phyloP scores from a whole-genome alignment of 2,888 invertebrate genomes.

The Agonopterix heracliana region DNA sequence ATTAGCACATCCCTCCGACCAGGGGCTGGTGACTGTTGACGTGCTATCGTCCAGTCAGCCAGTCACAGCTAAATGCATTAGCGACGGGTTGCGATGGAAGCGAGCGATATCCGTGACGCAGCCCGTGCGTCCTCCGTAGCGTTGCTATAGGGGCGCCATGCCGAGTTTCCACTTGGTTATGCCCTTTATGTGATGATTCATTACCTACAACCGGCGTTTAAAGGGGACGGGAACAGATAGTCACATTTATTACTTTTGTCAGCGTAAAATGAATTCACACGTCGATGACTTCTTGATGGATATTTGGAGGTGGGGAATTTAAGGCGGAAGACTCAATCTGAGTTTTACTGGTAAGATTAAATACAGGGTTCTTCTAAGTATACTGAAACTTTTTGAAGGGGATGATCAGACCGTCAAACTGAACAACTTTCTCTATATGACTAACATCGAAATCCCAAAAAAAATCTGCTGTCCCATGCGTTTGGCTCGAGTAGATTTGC shows the following conservation, averaged over 20 bases:
- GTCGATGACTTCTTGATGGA: constrained; percentile 32
- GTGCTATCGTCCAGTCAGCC: constrained; percentile 40
- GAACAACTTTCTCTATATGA: too few species aligned
- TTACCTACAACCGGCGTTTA: constrained; percentile 48
- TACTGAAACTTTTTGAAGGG: too few species aligned
- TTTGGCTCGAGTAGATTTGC: too few species aligned
- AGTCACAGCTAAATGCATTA: constrained; percentile 46
- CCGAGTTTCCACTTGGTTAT: constrained; percentile 68
- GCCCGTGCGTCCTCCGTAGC: too few species aligned
- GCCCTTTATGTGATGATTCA: constrained; percentile 74
- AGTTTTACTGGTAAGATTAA: too few species aligned
- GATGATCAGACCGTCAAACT: too few species aligned
- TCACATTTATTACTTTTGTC: constrained; percentile 74
- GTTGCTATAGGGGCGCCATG: too few species aligned
- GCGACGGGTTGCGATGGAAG: constrained; percentile 17
- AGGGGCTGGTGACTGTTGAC: constrained; percentile 30
- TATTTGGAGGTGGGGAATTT: constrained; percentile 1
- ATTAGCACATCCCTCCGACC: constrained; percentile 13
- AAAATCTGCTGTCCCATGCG: too few species aligned
- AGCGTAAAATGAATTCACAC: constrained; percentile 72
- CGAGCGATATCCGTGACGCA: not conserved
- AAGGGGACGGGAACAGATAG: constrained; percentile 65
- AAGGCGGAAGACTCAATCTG: not conserved
- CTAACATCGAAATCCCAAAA: too few species aligned
- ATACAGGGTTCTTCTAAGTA: too few species aligned